These are phyloP conservation scores for Erinaceus europaeus DNA, from an alignment of 2,113 vertebrate genomes.

Conservation along the genomic window DNA sequence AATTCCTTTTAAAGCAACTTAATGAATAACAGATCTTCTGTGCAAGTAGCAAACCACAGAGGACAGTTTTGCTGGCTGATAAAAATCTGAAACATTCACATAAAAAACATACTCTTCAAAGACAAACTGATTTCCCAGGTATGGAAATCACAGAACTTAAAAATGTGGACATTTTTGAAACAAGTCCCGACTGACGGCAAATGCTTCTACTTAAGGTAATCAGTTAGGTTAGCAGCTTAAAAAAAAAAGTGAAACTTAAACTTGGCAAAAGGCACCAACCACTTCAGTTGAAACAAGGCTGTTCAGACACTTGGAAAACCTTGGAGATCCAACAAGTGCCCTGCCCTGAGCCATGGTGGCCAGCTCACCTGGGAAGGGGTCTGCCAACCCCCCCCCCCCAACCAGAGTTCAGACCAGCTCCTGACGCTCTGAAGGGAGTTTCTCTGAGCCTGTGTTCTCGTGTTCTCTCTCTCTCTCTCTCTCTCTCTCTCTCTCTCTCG, in stretches of 20 bases:
- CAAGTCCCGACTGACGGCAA: not conserved
- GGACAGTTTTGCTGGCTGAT: conserved; percentile 78
- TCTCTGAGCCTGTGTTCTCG: too few relatives aligned
- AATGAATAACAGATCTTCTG: conserved; percentile 84
- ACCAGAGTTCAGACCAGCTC: too few relatives aligned
- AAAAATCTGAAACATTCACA: conserved; percentile 78
- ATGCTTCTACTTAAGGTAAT: conserved; percentile 14
- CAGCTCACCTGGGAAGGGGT: too few relatives aligned
- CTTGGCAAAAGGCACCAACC: conserved; percentile 10
- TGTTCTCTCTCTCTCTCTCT: too few relatives aligned
- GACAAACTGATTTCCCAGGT: conserved; percentile 73
- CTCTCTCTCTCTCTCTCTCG: too few relatives aligned
- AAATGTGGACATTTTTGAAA: not conserved
- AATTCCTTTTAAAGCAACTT: conserved; percentile 82
- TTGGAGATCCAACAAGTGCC: too few relatives aligned
- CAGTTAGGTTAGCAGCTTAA: not conserved
- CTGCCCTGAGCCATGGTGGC: too few relatives aligned
- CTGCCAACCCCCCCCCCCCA: too few relatives aligned
- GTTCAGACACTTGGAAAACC: conserved; percentile 24
- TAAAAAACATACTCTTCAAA: conserved; percentile 49
- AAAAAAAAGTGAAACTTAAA: not conserved
- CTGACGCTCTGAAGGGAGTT: too few relatives aligned
- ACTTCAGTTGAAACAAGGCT: not conserved
- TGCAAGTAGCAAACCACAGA: conserved; percentile 80
- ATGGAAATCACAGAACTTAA: conserved; percentile 53